Evolutionary conservation across 2,797 vertebrate species (phyloP), one percentile per base, ranked within the genome.

Genomic region (Rousettus madagascariensis): DNA sequence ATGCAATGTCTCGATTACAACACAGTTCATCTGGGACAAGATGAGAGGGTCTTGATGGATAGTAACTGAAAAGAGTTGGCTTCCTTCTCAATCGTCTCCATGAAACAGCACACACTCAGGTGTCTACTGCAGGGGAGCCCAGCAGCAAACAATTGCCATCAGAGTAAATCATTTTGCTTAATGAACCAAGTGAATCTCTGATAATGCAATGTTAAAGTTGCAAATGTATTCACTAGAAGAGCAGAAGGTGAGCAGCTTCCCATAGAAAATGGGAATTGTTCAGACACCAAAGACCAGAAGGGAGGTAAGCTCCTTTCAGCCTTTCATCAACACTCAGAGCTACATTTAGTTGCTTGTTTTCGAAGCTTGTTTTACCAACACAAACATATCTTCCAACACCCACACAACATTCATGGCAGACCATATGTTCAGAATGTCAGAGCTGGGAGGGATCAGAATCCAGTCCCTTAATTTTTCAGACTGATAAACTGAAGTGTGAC

Each of bases 11-110:
- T 96, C 79, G 15, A 43, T 96, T 91, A 53, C 2, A 88, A 63
- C 15, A 66, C 77, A 95, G 93, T 86, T 96, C 65, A 84, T 97
- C 95, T 74, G 69, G 93, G 92, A 51, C 85, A 61, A 30, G 36
- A 80, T 88, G 69, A 65, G 46, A 46, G 72, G 41, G 5, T 38
- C 43, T 95, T 83, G 13, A 53, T 83, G 82, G 17, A 22, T 12
- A 72, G 22, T 71, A 46, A 77, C 46, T 96, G 26, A 74, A 71
- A 71, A 79, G 53, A 75, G 93, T 19, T 77, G 57, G 7, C 46
- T 82, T 63, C n/a, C 36, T 68, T 86, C 61, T 63, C 61, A 90
- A 28, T 41, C 28, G 10, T 85, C 88, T 2, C 49, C 15, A 63
- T 33, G 75, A n/a, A 59, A 86, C 30, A 0, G n/a, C 19, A 6